A percentile compares a stretch with the other conserved stretches of the same genome.
These are phyloP conservation scores for Picathartes gymnocephalus DNA, from an alignment of 2,113 vertebrate genomes.

Conservation along the genomic window DNA sequence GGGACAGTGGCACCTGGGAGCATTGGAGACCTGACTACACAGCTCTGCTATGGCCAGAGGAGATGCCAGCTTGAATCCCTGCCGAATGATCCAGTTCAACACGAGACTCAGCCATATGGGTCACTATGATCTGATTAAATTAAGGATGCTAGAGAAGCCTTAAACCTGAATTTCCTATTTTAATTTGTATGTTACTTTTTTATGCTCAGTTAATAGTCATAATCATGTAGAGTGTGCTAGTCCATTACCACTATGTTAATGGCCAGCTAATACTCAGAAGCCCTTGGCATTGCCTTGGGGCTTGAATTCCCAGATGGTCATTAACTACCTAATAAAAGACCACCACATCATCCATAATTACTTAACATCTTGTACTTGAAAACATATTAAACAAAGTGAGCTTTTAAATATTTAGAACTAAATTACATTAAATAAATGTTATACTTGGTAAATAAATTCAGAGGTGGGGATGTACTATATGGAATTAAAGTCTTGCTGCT, in stretches of 20 bases:
- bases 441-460: slow-evolving; percentile 70
- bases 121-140: slow-evolving; percentile 54
- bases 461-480: slow-evolving; percentile 59
- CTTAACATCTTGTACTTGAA: slow-evolving; percentile 72
- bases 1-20: neutral
- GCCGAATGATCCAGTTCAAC: neutral
- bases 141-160: slow-evolving; percentile 50
- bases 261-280: slow-evolving; percentile 66
- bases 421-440: slow-evolving; percentile 75
- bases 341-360: slow-evolving; percentile 73
- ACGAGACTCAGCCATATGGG: slow-evolving; percentile 44
- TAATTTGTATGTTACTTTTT: slow-evolving; percentile 58
- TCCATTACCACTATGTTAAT: slow-evolving; percentile 67
- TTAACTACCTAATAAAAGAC: slow-evolving; percentile 74
- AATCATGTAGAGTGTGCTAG: slow-evolving; percentile 62
- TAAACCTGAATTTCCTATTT: slow-evolving; percentile 58
- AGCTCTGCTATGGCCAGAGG: neutral
- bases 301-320: slow-evolving; percentile 73
- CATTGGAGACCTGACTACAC: neutral
- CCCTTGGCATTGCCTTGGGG: slow-evolving; percentile 61
- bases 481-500: slow-evolving; percentile 63
- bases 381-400: slow-evolving; percentile 76
- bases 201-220: slow-evolving; percentile 60
- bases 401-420: slow-evolving; percentile 73
- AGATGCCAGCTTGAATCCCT: neutral